phyloP scores from a whole-genome alignment of 2,888 invertebrate species.

The Eubasilissa splendida region DNA sequence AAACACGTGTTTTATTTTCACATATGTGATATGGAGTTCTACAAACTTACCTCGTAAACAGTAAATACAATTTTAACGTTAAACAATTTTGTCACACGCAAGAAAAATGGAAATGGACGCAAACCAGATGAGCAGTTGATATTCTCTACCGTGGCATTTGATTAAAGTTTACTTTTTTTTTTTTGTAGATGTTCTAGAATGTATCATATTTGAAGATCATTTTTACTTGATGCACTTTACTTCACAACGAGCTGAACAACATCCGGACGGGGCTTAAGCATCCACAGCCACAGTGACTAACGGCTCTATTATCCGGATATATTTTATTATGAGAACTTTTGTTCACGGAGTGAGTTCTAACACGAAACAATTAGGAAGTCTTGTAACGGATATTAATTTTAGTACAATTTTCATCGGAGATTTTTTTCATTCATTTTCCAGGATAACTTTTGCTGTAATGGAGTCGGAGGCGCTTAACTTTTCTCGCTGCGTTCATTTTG shows the following conservation, averaged over 20 bases:
- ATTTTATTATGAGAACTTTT: constrained; percentile 47
- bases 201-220: not conserved
- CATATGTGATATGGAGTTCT: no score
- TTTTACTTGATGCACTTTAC: constrained; percentile 3
- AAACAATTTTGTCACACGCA: no score
- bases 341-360: constrained; percentile 28
- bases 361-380: constrained; percentile 47
- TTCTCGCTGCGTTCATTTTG: constrained; percentile 20
- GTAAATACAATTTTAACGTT: no score
- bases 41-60: no score
- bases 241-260: not conserved
- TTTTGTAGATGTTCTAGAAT: no score
- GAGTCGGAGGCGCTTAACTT: constrained; percentile 25
- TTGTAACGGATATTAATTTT: constrained; percentile 50
- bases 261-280: not conserved
- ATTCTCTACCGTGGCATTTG: no score
- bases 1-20: no score
- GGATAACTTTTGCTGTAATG: constrained; percentile 28
- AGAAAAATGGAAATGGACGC: no score
- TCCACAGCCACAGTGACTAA: constrained; percentile 12
- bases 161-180: no score
- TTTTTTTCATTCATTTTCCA: constrained; percentile 37
- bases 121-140: no score
- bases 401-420: constrained; percentile 46
- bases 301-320: constrained; percentile 41